Percentiles rank a stretch among this genome's conserved stretches.
phyloP scores from a whole-genome alignment of 2,113 vertebrate species.

The Bujurquina vittata region DNA sequence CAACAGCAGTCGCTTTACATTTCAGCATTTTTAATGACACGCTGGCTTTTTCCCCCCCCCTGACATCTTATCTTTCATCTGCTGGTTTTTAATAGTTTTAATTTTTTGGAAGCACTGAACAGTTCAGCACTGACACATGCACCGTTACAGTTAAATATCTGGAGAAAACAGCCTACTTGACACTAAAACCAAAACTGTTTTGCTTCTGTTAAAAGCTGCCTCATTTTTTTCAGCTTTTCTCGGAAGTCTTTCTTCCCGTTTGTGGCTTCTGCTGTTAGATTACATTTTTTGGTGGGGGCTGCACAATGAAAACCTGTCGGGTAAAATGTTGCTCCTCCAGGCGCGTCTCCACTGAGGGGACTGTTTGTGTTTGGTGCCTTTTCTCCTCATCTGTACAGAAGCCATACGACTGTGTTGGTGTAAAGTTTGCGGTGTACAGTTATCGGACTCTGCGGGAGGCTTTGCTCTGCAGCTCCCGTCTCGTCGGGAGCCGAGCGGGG shows the following conservation, averaged over 20 bases:
- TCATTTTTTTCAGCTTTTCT: neutral
- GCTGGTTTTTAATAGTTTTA: too few species aligned
- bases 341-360: neutral
- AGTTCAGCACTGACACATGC: too few species aligned
- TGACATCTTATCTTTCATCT: too few species aligned
- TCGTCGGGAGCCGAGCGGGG: neutral
- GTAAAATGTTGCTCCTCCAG: neutral
- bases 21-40: too few species aligned
- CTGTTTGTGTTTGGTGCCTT: constrained; percentile 59
- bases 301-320: constrained; percentile 17
- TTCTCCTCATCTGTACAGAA: constrained; percentile 59
- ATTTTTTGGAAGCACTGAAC: too few species aligned
- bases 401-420: constrained; percentile 28
- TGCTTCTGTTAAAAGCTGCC: neutral
- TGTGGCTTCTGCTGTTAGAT: accelerated
- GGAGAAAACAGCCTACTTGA: neutral
- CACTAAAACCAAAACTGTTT: neutral
- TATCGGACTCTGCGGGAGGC: neutral
- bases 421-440: neutral
- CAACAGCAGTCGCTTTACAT: too few species aligned
- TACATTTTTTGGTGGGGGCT: neutral
- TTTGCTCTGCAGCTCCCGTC: neutral
- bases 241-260: neutral
- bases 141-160: neutral
- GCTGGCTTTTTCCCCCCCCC: too few species aligned